Conservation (phyloP, 2,113 vertebrate species). For the Embiotoca jacksoni region DNA sequence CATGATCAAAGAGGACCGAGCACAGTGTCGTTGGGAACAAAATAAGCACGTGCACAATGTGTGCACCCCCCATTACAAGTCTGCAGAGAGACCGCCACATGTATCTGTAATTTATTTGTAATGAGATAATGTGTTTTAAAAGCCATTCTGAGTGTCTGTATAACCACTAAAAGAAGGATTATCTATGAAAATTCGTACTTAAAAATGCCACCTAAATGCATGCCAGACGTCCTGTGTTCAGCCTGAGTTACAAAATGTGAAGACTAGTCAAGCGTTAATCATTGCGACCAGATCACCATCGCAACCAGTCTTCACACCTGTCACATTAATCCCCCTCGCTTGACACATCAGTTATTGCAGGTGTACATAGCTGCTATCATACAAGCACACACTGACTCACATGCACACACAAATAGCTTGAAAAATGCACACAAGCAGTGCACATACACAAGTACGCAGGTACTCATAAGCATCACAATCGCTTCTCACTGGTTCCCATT, state of each 20-base stretch:
- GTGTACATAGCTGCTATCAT: slow-evolving; percentile 2
- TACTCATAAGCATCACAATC: slow-evolving; percentile 65
- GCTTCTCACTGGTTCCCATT: slow-evolving; percentile 72
- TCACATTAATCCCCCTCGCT: slow-evolving; percentile 21
- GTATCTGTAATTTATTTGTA: no score
- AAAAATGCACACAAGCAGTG: slow-evolving; percentile 14
- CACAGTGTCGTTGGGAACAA: neutral
- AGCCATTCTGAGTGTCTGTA: no score
- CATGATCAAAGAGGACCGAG: slow-evolving; percentile 23
- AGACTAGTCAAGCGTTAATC: slow-evolving; percentile 40
- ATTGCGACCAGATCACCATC: slow-evolving; percentile 53
- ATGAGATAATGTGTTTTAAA: no score
- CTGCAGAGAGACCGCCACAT: neutral
- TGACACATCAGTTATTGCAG: slow-evolving; percentile 9
- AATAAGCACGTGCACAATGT: neutral
- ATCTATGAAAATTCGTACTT: neutral
- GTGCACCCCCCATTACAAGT: neutral
- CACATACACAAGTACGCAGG: slow-evolving; percentile 34
- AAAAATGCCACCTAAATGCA: neutral
- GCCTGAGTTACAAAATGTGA: slow-evolving; percentile 18
- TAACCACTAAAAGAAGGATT: no score
- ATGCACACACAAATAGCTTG: slow-evolving; percentile 11
- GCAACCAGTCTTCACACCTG: slow-evolving; percentile 59
- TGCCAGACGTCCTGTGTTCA: neutral
- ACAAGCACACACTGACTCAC: slow-evolving; percentile 13